Base-by-base conservation (phyloP, 2,888 invertebrate species). In the Pocota personata region DNA sequence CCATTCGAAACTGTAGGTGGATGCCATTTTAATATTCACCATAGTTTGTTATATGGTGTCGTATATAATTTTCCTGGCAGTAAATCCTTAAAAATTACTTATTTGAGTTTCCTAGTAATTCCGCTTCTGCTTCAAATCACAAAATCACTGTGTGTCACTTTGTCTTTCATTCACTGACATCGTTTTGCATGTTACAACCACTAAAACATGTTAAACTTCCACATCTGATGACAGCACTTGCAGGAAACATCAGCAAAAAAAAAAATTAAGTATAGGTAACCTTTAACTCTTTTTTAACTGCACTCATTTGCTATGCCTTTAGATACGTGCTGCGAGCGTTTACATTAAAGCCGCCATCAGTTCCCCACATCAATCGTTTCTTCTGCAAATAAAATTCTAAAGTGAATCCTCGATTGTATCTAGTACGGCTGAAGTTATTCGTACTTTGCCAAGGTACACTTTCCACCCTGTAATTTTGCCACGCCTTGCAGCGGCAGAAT, bases 391-490 rank as follows among this genome's bases (percentile, higher is more conserved):
- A 50, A 50, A 24, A 27, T 50, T 19, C 48, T 24, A 48, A 48
- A 48, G 8, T 19, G 10, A 50, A 24, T 24, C 24, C 24, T 24
- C 48, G 24, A 24, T 24, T 24, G 24, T 24, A 24, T 24, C 24
- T 24, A 2, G n/a, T 40, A 21, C 19, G 19, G 24, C 24, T 50
- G 4, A 24, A n/a, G 48, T 50, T 24, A 21, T 10, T n/a, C n/a
- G n/a, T n/a, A n/a, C n/a, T 48, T 19, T 12, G 5, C 40, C 21
- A 10, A 21, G 10, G 21, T 21, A 48, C 50, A 12, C 50, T 60
- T 80, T 75, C 50, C 69, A 75, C 73, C 80, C 80, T 84, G 69
- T 75, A 75, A 84, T 84, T 84, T 84, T 35, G 84, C 80, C 84
- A 84, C 80, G 84, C 84, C 84, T 84, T 69, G 73, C 69, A 78